Percentiles rank a stretch among this genome's conserved stretches.
These are phyloP conservation scores for Platycercus adscitus DNA, from an alignment of 2,113 vertebrate genomes.

Conservation along the genomic window DNA sequence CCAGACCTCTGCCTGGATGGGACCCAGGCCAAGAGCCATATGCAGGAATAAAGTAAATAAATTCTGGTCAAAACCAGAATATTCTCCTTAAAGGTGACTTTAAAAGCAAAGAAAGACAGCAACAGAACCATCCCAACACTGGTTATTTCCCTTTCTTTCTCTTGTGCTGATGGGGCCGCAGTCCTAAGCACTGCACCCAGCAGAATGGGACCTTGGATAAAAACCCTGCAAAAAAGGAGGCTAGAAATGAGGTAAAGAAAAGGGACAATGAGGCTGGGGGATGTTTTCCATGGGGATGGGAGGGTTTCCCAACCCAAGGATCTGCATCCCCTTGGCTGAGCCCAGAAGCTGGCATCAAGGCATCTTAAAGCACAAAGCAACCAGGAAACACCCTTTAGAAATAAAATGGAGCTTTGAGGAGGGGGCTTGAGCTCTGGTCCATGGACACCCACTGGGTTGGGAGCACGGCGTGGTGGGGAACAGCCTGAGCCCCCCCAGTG, in stretches of 20 bases:
- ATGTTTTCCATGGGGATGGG: not conserved
- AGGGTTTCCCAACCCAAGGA: not conserved
- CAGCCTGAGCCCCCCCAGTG: rapidly evolving
- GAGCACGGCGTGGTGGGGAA: not conserved
- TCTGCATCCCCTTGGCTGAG: not conserved
- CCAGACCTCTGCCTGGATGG: slow-evolving; percentile 56
- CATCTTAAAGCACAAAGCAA: slow-evolving; percentile 34
- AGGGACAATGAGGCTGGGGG: not conserved
- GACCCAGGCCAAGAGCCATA: slow-evolving; percentile 55
- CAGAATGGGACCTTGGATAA: not conserved
- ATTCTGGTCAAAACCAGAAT: slow-evolving; percentile 65
- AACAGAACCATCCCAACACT: not conserved
- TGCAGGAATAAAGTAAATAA: slow-evolving; percentile 59
- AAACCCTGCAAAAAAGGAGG: not conserved
- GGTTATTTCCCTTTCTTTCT: slow-evolving; percentile 24
- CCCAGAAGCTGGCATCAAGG: slow-evolving; percentile 12
- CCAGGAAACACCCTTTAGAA: slow-evolving; percentile 30
- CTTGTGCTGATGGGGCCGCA: not conserved
- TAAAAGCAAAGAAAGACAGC: slow-evolving; percentile 23
- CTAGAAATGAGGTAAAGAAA: not conserved
- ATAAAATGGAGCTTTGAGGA: not conserved
- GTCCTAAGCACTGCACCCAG: not conserved
- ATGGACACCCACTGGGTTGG: too few species aligned
- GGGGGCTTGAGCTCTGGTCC: not conserved
- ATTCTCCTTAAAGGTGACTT: slow-evolving; percentile 50